A percentile compares a stretch with the other conserved stretches of the same genome.
Evolutionary conservation across 2,113 vertebrate species (phyloP).

Genomic region (Oenanthe oenanthe): DNA sequence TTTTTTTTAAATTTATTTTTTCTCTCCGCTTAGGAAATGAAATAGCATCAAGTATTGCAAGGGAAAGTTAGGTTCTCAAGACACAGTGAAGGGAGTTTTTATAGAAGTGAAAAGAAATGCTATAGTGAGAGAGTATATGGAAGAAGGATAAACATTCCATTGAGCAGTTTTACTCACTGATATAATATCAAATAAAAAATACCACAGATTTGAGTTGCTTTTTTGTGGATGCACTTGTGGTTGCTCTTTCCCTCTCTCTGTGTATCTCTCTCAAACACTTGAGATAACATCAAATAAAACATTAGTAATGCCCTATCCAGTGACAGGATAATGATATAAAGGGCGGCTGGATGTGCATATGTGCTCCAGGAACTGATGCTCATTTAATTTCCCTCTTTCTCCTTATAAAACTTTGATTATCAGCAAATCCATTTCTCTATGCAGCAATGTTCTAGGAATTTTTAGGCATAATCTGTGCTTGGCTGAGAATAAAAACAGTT

Average conservation of each 20-base stretch:
- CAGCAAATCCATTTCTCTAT: background rate
- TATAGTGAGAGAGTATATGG: background rate
- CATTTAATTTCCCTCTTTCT: background rate
- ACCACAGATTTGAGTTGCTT: background rate
- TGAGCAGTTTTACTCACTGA: rapidly evolving
- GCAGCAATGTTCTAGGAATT: background rate
- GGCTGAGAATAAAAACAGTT: background rate
- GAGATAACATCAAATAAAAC: background rate
- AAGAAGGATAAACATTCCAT: background rate
- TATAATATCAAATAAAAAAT: background rate
- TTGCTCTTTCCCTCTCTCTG: background rate
- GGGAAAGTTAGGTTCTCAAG: background rate
- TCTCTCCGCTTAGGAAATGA: background rate
- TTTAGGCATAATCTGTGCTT: background rate
- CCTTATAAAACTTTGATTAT: background rate
- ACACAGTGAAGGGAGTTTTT: background rate
- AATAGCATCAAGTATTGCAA: background rate
- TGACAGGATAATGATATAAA: background rate
- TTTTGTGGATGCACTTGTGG: background rate
- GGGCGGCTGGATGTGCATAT: background rate
- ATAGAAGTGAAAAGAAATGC: background rate
- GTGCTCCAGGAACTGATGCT: background rate
- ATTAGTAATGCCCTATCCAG: background rate
- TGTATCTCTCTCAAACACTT: background rate
- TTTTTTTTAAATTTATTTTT: background rate